These are phyloP conservation scores for Rachycentron canadum DNA, from an alignment of 2,797 vertebrate genomes.

Conservation along the genomic window DNA sequence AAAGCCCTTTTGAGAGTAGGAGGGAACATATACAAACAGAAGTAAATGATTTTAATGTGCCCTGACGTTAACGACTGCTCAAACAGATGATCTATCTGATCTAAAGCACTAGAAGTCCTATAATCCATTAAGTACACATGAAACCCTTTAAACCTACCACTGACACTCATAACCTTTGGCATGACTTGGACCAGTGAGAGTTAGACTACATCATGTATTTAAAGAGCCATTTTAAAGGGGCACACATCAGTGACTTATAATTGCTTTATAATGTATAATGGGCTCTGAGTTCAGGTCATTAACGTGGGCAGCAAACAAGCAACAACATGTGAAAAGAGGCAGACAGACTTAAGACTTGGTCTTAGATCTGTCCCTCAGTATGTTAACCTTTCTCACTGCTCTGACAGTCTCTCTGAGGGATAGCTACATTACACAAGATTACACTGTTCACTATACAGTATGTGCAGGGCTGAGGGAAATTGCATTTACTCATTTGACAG, in stretches of 20 bases:
- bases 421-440: background rate
- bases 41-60: conserved; percentile 27
- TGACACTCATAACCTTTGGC: conserved; percentile 43
- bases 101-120: conserved; percentile 39
- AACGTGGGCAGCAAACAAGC: background rate
- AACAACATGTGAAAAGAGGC: background rate
- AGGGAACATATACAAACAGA: conserved; percentile 12
- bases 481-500: too few relatives aligned
- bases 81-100: conserved; percentile 44
- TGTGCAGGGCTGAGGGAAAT: background rate
- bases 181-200: conserved; percentile 4
- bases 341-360: background rate
- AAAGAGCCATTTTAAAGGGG: background rate
- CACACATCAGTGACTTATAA: background rate
- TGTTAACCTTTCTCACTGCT: background rate
- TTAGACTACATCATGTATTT: background rate
- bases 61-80: conserved; percentile 22
- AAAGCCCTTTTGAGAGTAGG: background rate
- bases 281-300: too few relatives aligned
- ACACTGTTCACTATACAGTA: background rate
- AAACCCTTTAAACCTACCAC: conserved; percentile 56
- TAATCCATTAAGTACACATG: conserved; percentile 65
- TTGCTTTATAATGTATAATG: background rate
- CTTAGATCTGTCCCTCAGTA: background rate
- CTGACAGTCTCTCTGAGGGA: background rate